A percentile compares a stretch with the other conserved stretches of the same genome.
Conservation (phyloP, 2,888 invertebrate species). For the Leistus spinibarbis region DNA sequence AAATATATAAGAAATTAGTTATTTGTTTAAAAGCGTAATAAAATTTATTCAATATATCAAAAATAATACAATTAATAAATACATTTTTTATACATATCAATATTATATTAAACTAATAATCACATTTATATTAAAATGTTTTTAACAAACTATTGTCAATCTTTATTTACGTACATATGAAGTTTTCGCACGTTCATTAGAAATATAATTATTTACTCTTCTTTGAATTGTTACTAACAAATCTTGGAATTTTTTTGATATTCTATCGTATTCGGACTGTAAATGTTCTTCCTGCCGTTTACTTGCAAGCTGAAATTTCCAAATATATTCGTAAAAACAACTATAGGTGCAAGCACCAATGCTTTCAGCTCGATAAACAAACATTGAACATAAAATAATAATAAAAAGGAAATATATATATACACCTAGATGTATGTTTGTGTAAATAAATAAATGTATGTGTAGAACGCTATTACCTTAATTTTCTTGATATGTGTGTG, state of each 20-base stretch:
- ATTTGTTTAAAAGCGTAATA: neutral
- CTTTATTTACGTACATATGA: neutral
- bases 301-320: conserved; percentile 10
- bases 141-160: neutral
- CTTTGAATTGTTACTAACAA: conserved; percentile 15
- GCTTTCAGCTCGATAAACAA: too few relatives aligned
- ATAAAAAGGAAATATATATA: neutral
- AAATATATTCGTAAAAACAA: neutral
- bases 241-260: conserved; percentile 15
- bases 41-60: neutral
- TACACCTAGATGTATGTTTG: too few relatives aligned
- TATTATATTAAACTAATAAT: neutral
- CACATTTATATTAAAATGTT: neutral
- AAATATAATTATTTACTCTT: conserved; percentile 7
- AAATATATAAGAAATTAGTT: too few relatives aligned
- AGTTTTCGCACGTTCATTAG: neutral
- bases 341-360: too few relatives aligned
- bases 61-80: neutral
- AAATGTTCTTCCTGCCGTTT: conserved; percentile 19
- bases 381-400: neutral
- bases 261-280: conserved; percentile 1
- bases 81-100: neutral
- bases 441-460: too few relatives aligned
- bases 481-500: conserved; percentile 19
- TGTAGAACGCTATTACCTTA: too few relatives aligned